A percentile compares a stretch with the other conserved stretches of the same genome.
phyloP scores from a whole-genome alignment of 2,888 invertebrate species.

The Drosophila ezoana region DNA sequence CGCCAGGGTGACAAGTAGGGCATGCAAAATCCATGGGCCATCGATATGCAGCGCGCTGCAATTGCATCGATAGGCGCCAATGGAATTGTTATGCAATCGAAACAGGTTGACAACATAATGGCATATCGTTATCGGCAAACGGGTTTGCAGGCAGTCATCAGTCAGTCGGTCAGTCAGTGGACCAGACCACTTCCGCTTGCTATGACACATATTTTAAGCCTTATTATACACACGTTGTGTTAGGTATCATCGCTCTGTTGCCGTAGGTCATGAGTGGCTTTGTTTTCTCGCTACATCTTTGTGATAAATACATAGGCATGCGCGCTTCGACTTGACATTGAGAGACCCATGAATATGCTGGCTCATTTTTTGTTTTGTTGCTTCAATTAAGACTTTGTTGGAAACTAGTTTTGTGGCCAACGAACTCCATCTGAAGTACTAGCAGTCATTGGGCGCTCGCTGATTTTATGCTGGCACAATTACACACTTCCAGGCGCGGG shows the following conservation, averaged over 20 bases:
- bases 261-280: slow-evolving; percentile 69
- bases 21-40: slow-evolving; percentile 20
- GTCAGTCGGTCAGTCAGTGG: slow-evolving; percentile 26
- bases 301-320: slow-evolving; percentile 45
- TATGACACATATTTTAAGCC: slow-evolving; percentile 46
- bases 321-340: slow-evolving; percentile 75
- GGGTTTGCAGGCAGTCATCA: slow-evolving; percentile 39
- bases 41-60: slow-evolving; percentile 5
- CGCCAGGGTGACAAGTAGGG: slow-evolving; percentile 16
- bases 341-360: slow-evolving; percentile 63
- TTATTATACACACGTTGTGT: slow-evolving; percentile 8
- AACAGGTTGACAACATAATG: slow-evolving; percentile 43
- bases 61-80: slow-evolving; percentile 24
- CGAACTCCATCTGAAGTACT: slow-evolving; percentile 55
- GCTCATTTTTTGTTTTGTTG: slow-evolving; percentile 47
- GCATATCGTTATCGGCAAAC: slow-evolving; percentile 39
- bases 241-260: slow-evolving; percentile 42
- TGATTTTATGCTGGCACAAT: slow-evolving; percentile 51
- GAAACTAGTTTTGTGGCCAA: slow-evolving; percentile 64
- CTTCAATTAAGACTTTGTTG: slow-evolving; percentile 35
- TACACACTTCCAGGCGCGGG: slow-evolving; percentile 38
- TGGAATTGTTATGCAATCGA: slow-evolving; percentile 48
- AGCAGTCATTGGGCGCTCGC: slow-evolving; percentile 4
- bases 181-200: slow-evolving; percentile 52
- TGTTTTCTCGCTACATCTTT: slow-evolving; percentile 44